Percentiles rank a stretch among this genome's conserved stretches.
Conservation (phyloP, 2,888 invertebrate species). For the Synanthedon formicaeformis region DNA sequence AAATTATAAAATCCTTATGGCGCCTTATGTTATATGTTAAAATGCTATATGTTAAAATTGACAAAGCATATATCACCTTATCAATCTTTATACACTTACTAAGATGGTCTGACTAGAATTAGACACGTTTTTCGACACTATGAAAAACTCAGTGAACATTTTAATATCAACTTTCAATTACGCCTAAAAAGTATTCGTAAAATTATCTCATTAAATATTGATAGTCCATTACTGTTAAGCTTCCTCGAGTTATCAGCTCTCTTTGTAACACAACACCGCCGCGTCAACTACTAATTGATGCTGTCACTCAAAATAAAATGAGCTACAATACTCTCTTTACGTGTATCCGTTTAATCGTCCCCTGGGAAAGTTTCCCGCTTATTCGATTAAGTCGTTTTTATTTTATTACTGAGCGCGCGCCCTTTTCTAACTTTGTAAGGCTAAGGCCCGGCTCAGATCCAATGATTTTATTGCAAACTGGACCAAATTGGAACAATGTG, state of each 20-base stretch:
- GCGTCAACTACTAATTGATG: slow-evolving; percentile 64
- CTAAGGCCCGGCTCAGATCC: neutral
- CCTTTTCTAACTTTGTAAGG: neutral
- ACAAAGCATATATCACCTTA: no score
- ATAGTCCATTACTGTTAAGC: slow-evolving; percentile 54
- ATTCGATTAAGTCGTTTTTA: slow-evolving; percentile 29
- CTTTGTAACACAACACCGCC: slow-evolving; percentile 61
- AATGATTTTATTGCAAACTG: neutral
- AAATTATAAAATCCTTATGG: no score
- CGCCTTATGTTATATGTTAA: no score
- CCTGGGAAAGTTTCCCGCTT: slow-evolving; percentile 26
- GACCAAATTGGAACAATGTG: neutral
- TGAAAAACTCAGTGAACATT: neutral
- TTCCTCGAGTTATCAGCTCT: slow-evolving; percentile 38
- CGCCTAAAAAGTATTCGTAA: neutral
- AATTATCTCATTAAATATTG: slow-evolving; percentile 36
- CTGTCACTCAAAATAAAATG: slow-evolving; percentile 63
- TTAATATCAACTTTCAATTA: neutral
- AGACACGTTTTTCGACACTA: no score
- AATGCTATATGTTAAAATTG: no score
- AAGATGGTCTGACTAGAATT: no score
- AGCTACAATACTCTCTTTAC: slow-evolving; percentile 10
- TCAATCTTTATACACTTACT: no score
- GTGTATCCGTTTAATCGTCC: slow-evolving; percentile 39
- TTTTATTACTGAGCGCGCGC: slow-evolving; percentile 10